phyloP scores from a whole-genome alignment of 2,113 vertebrate genomes.

The Kryptolebias marmoratus region DNA sequence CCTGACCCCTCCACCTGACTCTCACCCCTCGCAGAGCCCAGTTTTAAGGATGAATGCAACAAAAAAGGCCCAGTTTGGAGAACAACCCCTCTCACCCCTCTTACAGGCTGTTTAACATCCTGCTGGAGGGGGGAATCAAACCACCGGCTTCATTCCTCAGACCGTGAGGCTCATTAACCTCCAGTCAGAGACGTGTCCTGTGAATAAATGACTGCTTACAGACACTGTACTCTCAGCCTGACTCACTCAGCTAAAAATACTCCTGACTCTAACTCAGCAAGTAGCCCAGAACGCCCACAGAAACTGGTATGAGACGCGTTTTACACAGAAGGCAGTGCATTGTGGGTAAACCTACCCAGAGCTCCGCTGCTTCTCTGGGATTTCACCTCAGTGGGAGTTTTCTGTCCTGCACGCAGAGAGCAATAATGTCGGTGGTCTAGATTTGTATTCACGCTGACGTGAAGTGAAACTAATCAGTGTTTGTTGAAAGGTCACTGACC shows the following conservation, averaged over 20 bases:
- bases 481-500: not conserved
- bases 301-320: not conserved
- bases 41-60: too few species aligned
- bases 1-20: too few species aligned
- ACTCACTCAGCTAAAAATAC: not conserved
- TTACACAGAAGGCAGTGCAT: not conserved
- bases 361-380: constrained; percentile 12
- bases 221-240: not conserved
- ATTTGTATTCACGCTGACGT: constrained; percentile 12
- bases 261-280: too few species aligned
- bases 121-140: too few species aligned
- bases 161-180: too few species aligned
- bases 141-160: too few species aligned
- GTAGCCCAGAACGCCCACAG: constrained; percentile 1
- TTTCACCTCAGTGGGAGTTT: constrained; percentile 39
- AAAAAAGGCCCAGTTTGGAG: too few species aligned
- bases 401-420: not conserved
- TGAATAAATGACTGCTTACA: too few species aligned
- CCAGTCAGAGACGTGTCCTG: too few species aligned
- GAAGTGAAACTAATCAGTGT: constrained; percentile 10
- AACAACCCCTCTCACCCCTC: too few species aligned
- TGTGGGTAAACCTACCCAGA: constrained; percentile 1
- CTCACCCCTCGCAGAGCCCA: too few species aligned
- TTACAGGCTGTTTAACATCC: too few species aligned
- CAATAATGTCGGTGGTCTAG: not conserved